These are phyloP conservation scores for Adelosebastes latens DNA, from an alignment of 2,797 vertebrate species.

Conservation along the genomic window DNA sequence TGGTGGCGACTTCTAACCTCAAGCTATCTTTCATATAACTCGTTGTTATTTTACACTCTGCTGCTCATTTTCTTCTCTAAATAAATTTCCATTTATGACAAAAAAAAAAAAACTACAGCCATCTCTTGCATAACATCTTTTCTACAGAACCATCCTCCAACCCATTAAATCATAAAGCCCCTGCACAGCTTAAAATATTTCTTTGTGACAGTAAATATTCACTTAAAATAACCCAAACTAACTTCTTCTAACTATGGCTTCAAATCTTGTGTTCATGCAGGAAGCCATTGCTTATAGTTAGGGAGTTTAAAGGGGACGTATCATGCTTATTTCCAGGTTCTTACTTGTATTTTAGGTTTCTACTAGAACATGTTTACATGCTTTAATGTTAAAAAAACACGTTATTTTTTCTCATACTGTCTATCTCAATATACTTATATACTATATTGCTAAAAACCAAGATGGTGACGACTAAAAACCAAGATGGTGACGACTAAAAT, in stretches of 20 bases:
- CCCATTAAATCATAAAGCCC: neutral
- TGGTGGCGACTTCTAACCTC: constrained; percentile 15
- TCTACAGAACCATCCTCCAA: neutral
- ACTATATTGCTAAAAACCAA: too few relatives aligned
- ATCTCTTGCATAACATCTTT: neutral
- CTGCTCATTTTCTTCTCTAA: neutral
- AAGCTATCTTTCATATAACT: constrained; percentile 11
- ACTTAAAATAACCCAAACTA: neutral
- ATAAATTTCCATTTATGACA: neutral
- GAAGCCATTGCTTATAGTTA: neutral
- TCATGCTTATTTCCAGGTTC: too few relatives aligned
- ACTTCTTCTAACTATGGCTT: neutral
- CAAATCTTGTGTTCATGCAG: neutral
- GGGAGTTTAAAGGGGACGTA: too few relatives aligned
- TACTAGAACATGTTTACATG: too few relatives aligned
- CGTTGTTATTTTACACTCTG: constrained; percentile 3
- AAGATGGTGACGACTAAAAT: too few relatives aligned
- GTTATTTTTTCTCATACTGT: too few relatives aligned
- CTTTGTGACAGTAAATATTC: too few relatives aligned
- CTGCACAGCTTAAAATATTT: neutral
- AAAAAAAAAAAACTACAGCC: neutral
- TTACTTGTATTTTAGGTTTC: too few relatives aligned
- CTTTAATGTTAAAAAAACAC: too few relatives aligned
- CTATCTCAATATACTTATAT: too few relatives aligned
- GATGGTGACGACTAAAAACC: too few relatives aligned